phyloP scores from a whole-genome alignment of 2,888 invertebrate species.

The Aphodius granarius region DNA sequence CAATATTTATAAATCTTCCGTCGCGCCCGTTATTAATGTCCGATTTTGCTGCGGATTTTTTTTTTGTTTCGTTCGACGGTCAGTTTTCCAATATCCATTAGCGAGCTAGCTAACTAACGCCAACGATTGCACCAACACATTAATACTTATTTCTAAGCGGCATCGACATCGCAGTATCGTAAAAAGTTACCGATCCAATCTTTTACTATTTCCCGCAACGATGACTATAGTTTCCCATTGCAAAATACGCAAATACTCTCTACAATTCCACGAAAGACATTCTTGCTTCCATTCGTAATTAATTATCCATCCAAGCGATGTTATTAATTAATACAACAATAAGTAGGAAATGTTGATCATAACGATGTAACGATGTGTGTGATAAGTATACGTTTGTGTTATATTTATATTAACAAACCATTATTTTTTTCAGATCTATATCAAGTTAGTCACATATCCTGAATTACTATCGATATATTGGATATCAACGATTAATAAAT shows the following conservation, averaged over 20 bases:
- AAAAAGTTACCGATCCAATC: background rate
- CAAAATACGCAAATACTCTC: background rate
- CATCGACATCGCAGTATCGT: background rate
- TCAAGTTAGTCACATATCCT: no score
- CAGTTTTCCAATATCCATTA: background rate
- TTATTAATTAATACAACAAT: background rate
- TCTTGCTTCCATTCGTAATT: background rate
- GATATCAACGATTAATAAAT: no score
- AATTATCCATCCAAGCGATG: background rate
- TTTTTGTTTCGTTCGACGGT: constrained; percentile 6
- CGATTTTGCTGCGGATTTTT: constrained; percentile 12
- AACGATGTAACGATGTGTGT: no score
- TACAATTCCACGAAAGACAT: background rate
- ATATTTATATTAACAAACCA: no score
- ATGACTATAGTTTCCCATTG: background rate
- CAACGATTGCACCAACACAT: background rate
- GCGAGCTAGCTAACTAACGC: background rate
- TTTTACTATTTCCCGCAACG: background rate
- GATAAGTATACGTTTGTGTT: no score
- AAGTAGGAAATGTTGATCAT: no score
- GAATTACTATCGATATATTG: no score
- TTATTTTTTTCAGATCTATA: no score
- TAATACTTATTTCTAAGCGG: background rate
- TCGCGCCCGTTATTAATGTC: constrained; percentile 15
- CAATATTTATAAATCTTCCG: constrained; percentile 31